Evolutionary conservation across 2,888 invertebrate genomes (phyloP).

Genomic region (Yponomeuta malinellus): DNA sequence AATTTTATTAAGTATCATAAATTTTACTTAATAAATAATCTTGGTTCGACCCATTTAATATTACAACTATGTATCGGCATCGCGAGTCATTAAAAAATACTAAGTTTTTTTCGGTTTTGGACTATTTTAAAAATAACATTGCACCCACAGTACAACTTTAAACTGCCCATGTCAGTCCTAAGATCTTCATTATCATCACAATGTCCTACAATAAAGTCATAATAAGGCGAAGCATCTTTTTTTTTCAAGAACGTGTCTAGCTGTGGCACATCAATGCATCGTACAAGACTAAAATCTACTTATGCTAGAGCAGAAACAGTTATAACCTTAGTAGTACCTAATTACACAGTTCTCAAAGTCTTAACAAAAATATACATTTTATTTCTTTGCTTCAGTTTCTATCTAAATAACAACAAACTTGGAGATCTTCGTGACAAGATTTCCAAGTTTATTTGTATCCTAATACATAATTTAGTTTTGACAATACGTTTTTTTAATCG

Average conservation of each 20-base stretch:
- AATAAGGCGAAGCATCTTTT: slow-evolving; percentile 33
- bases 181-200: background rate
- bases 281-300: slow-evolving; percentile 16
- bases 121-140: too few relatives aligned
- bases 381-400: slow-evolving; percentile 49
- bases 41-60: too few relatives aligned
- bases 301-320: slow-evolving; percentile 47
- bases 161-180: too few relatives aligned
- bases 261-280: slow-evolving; percentile 35
- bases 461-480: slow-evolving; percentile 25
- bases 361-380: slow-evolving; percentile 63
- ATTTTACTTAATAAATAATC: too few relatives aligned
- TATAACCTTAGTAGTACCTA: slow-evolving; percentile 37
- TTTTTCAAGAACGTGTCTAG: slow-evolving; percentile 25
- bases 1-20: too few relatives aligned
- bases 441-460: slow-evolving; percentile 24
- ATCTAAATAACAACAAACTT: slow-evolving; percentile 38
- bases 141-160: too few relatives aligned
- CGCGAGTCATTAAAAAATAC: too few relatives aligned
- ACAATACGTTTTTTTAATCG: slow-evolving; percentile 28
- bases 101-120: too few relatives aligned
- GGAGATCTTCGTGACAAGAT: slow-evolving; percentile 23
- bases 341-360: slow-evolving; percentile 34
- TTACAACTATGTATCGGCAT: too few relatives aligned
- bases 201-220: slow-evolving; percentile 4